phyloP scores from a whole-genome alignment of 2,888 invertebrate species.

The Heteromurus nitidus region DNA sequence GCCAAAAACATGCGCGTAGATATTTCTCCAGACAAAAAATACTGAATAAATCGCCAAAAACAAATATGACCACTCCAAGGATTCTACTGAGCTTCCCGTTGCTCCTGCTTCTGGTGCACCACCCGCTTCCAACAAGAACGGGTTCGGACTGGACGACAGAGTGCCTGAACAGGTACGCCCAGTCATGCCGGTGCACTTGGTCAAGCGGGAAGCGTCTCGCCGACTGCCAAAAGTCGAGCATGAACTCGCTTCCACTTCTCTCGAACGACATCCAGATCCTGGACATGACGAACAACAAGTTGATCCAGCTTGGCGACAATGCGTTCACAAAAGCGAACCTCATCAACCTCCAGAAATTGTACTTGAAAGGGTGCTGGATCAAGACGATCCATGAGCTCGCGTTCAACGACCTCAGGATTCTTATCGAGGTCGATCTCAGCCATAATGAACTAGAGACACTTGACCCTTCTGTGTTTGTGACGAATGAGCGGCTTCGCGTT shows the following conservation, averaged over 20 bases:
- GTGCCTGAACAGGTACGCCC: slow-evolving; percentile 85
- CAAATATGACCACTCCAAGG: too few relatives aligned
- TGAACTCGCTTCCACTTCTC: slow-evolving; percentile 86
- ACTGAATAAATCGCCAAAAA: too few relatives aligned
- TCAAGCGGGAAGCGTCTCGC: slow-evolving; percentile 93
- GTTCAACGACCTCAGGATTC: slow-evolving; percentile 89
- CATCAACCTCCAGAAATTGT: slow-evolving; percentile 88
- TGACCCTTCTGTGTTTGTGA: slow-evolving; percentile 85
- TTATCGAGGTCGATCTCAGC: slow-evolving; percentile 90
- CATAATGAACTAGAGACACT: slow-evolving; percentile 86
- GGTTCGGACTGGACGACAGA: slow-evolving; percentile 86
- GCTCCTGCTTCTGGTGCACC: slow-evolving; percentile 74
- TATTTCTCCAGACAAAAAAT: too few relatives aligned
- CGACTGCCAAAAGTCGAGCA: slow-evolving; percentile 86
- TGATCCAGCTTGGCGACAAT: slow-evolving; percentile 78
- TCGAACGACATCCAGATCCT: slow-evolving; percentile 89
- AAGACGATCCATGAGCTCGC: slow-evolving; percentile 87
- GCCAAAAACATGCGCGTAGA: too few relatives aligned
- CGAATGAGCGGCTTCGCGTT: slow-evolving; percentile 79
- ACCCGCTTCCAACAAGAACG: slow-evolving; percentile 78
- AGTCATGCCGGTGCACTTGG: slow-evolving; percentile 93
- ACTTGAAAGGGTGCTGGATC: slow-evolving; percentile 85
- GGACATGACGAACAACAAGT: slow-evolving; percentile 87
- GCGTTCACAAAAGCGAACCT: slow-evolving; percentile 87
- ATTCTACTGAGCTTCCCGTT: too few relatives aligned